These are phyloP conservation scores for Thymelicus lineola DNA, from an alignment of 2,888 invertebrate species.

Conservation along the genomic window DNA sequence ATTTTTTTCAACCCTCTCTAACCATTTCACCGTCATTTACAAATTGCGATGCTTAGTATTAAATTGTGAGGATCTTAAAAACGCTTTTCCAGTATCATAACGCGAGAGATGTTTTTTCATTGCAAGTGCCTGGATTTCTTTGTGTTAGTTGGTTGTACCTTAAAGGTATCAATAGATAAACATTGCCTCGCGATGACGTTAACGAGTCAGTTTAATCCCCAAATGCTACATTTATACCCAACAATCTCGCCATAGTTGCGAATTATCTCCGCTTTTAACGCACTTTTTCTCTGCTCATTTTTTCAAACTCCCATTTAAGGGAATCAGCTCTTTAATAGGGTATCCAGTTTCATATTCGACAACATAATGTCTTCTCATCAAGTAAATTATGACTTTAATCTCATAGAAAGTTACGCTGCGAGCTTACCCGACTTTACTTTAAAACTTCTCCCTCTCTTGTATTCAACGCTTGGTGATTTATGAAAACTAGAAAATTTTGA, in stretches of 20 bases:
- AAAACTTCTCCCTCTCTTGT: slow-evolving; percentile 69
- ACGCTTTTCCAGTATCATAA: slow-evolving; percentile 73
- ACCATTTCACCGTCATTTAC: slow-evolving; percentile 68
- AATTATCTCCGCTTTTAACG: slow-evolving; percentile 60
- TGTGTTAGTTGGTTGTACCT: slow-evolving; percentile 76
- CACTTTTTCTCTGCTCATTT: slow-evolving; percentile 50
- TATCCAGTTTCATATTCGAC: slow-evolving; percentile 69
- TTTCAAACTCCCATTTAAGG: slow-evolving; percentile 58
- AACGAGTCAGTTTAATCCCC: slow-evolving; percentile 78
- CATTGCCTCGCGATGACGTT: slow-evolving; percentile 76
- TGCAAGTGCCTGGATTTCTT: slow-evolving; percentile 65
- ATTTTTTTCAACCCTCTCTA: slow-evolving; percentile 78
- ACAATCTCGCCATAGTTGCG: slow-evolving; percentile 64
- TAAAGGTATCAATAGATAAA: slow-evolving; percentile 78
- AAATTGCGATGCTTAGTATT: slow-evolving; percentile 82
- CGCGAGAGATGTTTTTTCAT: slow-evolving; percentile 67
- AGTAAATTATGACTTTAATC: slow-evolving; percentile 80
- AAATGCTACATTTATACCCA: slow-evolving; percentile 74
- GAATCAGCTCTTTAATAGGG: slow-evolving; percentile 60
- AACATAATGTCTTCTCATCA: slow-evolving; percentile 72
- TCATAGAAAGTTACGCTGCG: slow-evolving; percentile 70
- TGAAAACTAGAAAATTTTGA: slow-evolving; percentile 76
- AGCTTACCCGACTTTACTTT: slow-evolving; percentile 75
- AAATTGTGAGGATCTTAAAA: slow-evolving; percentile 79
- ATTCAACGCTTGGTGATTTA: slow-evolving; percentile 77